phyloP scores from a whole-genome alignment of 2,113 vertebrate genomes.

The Mustela lutreola region DNA sequence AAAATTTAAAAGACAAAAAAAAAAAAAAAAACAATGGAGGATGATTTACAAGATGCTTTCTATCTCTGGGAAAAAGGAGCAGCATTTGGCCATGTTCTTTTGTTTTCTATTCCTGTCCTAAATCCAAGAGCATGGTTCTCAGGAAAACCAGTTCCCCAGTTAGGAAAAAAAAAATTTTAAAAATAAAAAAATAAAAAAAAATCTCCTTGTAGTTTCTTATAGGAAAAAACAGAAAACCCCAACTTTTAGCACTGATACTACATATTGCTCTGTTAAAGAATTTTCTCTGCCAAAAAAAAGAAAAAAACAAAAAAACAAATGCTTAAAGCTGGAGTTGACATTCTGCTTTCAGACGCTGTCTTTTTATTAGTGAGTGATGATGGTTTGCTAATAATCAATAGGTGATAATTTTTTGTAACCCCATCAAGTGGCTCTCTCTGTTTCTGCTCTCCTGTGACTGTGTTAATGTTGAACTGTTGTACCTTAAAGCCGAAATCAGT shows the following conservation, averaged over 20 bases:
- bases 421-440: slow-evolving; percentile 89
- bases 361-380: slow-evolving; percentile 92
- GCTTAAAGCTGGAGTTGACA: slow-evolving; percentile 97
- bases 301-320: slow-evolving; percentile 47
- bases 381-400: slow-evolving; percentile 90
- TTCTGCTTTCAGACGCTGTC: slow-evolving; percentile 96
- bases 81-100: slow-evolving; percentile 97
- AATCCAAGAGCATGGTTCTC: slow-evolving; percentile 99
- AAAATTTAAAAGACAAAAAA: slow-evolving; percentile 90
- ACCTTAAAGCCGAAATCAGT: slow-evolving; percentile 94
- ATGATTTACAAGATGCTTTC: slow-evolving; percentile 96
- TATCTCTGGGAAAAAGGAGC: slow-evolving; percentile 99
- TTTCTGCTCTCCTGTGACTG: slow-evolving; percentile 90
- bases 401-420: slow-evolving; percentile 87
- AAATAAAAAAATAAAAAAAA: slow-evolving; percentile 49
- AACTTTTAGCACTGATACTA: slow-evolving; percentile 98
- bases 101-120: slow-evolving; percentile 96
- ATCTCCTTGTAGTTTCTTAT: slow-evolving; percentile 93
- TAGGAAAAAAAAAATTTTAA: slow-evolving; percentile 18
- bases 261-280: slow-evolving; percentile 94
- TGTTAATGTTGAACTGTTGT: slow-evolving; percentile 91
- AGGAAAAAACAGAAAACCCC: slow-evolving; percentile 92
- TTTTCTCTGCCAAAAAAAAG: slow-evolving; percentile 98
- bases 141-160: slow-evolving; percentile 98
- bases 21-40: slow-evolving; percentile 89